Evolutionary conservation across 2,888 invertebrate species (phyloP), one percentile per base, ranked within the genome.

Genomic region (Eremobia ochroleuca): DNA sequence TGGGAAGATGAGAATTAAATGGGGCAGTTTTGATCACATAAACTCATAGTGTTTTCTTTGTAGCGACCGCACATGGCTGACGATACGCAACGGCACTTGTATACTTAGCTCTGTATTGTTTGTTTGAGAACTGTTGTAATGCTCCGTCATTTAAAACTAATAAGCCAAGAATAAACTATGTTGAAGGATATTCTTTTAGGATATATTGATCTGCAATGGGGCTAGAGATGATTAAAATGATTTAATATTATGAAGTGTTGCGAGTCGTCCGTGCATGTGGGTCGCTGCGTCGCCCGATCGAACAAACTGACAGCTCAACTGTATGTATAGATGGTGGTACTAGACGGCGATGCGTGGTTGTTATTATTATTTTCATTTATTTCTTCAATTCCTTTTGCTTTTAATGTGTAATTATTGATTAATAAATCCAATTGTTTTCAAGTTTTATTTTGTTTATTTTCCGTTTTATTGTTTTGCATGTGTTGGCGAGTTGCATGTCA

Each of bases 381-480:
- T 85, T 86, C 85, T 90, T 89, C 75, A 85, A 85, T 90, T 89
- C 75, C 81, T 89, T 91, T 89, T 79, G 89, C 90, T 90, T 91
- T 88, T 91, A 90, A 58, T 93, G 92, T 93, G 91, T 91, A 89
- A 88, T 90, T 89, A 90, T 89, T 89, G 69, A 85, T 87, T 86
- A 94, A 94, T 94, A 94, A 95, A 94, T 90, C 90, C 91, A 92
- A 91, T 94, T 94, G 94, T 94, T 94, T 94, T 92, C 87, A 92
- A 90, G 86, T 90, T 92, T 85, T 76, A 74, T 88, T 91, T 89
- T 86, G 87, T 92, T 92, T 92, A 83, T 85, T 87, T 90, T 83
- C 25, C 61, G 31, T 64, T 58, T 9, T 55, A 9, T 34, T 52
- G 11, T 52, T 58, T 76, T 46, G 4, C 18, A 4, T 43, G n/a